These are phyloP conservation scores for Acrobasis suavella DNA, from an alignment of 2,888 invertebrate species.

Conservation along the genomic window DNA sequence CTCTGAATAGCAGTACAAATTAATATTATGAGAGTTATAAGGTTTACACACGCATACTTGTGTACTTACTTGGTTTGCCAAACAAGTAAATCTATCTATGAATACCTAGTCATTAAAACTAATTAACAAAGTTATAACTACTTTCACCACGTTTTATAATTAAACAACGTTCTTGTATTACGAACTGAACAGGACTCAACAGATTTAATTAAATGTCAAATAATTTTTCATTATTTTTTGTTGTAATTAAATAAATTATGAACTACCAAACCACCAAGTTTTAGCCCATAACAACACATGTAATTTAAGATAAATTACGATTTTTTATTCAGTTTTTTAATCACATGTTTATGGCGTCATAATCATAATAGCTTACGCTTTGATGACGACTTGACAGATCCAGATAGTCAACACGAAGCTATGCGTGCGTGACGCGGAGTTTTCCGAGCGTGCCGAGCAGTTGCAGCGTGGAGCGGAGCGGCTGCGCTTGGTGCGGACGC, in stretches of 20 bases:
- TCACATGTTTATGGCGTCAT: no score
- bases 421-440: conserved; percentile 59
- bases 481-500: conserved; percentile 51
- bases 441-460: conserved; percentile 51
- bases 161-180: not conserved
- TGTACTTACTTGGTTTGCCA: not conserved
- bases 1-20: conserved; percentile 6
- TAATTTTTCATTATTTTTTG: not conserved
- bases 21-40: not conserved
- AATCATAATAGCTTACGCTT: not conserved
- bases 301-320: no score
- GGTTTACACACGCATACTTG: not conserved
- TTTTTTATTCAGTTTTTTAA: no score
- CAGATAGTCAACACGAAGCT: conserved; percentile 67
- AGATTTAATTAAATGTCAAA: not conserved
- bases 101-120: not conserved
- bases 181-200: not conserved
- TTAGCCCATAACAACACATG: no score
- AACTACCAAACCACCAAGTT: not conserved
- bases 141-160: not conserved
- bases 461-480: conserved; percentile 51
- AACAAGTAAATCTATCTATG: not conserved
- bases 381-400: conserved; percentile 45
- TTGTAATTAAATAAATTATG: not conserved
- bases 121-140: not conserved